Percentiles rank a stretch among this genome's conserved stretches.
phyloP scores from a whole-genome alignment of 2,888 invertebrate species.

The Stenodema calcarata region DNA sequence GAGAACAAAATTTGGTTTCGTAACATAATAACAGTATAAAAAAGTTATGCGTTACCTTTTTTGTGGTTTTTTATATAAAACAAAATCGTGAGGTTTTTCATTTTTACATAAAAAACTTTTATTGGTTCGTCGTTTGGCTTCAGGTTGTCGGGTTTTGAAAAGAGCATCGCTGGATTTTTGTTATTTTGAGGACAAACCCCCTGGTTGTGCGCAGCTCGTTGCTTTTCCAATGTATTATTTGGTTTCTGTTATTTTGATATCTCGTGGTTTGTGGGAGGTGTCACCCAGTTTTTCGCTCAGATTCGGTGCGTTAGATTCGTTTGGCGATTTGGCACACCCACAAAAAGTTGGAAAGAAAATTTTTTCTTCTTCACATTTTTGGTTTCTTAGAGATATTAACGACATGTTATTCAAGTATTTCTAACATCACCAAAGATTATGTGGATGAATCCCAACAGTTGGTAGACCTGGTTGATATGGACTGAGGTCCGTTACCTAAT shows the following conservation, averaged over 20 bases:
- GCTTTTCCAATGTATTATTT: not conserved
- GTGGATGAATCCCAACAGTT: no score
- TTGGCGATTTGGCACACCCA: not conserved
- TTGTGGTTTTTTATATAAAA: conserved; percentile 11
- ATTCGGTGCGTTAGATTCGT: not conserved
- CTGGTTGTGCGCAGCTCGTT: not conserved
- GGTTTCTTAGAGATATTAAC: no score
- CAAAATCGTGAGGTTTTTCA: conserved; percentile 2
- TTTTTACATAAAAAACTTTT: conserved; percentile 26
- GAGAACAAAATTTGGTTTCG: not conserved
- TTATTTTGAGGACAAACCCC: not conserved
- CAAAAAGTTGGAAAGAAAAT: no score
- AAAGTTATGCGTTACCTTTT: conserved; percentile 27
- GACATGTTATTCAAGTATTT: no score
- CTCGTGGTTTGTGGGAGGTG: not conserved
- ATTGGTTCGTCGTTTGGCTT: conserved; percentile 7
- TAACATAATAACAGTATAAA: conserved; percentile 18
- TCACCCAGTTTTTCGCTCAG: not conserved
- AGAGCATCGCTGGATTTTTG: not conserved
- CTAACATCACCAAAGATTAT: no score
- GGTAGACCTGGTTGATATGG: no score
- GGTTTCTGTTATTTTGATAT: not conserved
- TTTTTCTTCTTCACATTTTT: no score
- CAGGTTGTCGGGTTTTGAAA: not conserved
- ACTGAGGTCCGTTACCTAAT: no score